These are phyloP conservation scores for Chymomyza procnemis DNA, from an alignment of 2,888 invertebrate genomes.

Conservation along the genomic window DNA sequence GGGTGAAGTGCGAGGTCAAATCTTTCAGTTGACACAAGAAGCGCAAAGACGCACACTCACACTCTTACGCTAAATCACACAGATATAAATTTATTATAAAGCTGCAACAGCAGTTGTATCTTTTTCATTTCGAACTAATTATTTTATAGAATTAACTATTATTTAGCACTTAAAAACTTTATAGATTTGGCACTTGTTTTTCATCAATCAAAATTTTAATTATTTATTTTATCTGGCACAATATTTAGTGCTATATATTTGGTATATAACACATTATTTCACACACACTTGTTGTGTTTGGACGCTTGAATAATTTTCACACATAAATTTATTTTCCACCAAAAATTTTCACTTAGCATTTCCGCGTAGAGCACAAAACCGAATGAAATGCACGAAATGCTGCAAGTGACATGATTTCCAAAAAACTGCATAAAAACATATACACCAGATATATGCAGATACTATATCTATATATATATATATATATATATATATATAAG, in stretches of 20 bases:
- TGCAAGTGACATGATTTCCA: conserved; percentile 71
- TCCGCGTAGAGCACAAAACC: conserved; percentile 32
- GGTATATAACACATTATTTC: neutral
- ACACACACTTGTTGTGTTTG: conserved; percentile 23
- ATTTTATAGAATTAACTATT: conserved; percentile 10
- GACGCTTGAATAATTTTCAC: conserved; percentile 22
- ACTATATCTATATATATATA: too few relatives aligned
- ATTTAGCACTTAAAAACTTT: neutral
- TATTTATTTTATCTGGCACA: conserved; percentile 12
- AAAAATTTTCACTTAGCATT: conserved; percentile 38
- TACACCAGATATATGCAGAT: too few relatives aligned
- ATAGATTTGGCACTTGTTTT: conserved; percentile 42
- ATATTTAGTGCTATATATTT: neutral
- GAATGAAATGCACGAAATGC: conserved; percentile 28
- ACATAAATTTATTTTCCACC: neutral
- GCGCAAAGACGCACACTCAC: conserved; percentile 24
- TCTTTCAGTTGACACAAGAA: conserved; percentile 65
- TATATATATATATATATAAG: neutral
- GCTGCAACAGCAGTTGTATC: neutral
- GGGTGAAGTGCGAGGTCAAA: conserved; percentile 76
- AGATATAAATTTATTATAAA: neutral
- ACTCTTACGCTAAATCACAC: too few relatives aligned
- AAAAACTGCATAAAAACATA: conserved; percentile 29
- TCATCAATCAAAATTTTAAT: conserved; percentile 17
- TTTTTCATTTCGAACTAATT: conserved; percentile 21